Base-by-base conservation (phyloP, 2,797 vertebrate species). In the Peromyscus nudipes region DNA sequence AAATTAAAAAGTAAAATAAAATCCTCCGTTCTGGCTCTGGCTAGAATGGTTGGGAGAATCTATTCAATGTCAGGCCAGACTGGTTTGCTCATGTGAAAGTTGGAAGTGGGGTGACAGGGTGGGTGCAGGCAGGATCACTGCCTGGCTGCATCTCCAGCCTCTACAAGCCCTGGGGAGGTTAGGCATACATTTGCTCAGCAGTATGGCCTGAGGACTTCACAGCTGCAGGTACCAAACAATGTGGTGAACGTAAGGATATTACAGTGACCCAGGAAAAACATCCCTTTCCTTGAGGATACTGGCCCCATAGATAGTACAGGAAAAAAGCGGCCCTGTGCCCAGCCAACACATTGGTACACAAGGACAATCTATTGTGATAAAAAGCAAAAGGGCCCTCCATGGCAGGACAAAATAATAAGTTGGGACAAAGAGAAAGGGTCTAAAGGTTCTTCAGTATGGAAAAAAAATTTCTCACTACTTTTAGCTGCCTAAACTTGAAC, bases 261-360 rank as follows among this genome's bases (percentile, higher is more conserved):
- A 92, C 1, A 23, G 13, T 79, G 40, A 92, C 23, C 10, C 31
- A 89, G 88, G 73, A 62, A 13, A 84, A 73, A 17, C 65, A 65
- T 57, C 40, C 34, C 16, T 31, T 9, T 83, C 86, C n/a, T 86
- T 60, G 81, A 92, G 65, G 46, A 94, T 43, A 57, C 55, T 49
- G 55, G 40, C 82, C 17, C 40, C 49, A 17, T 31, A 64, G 79
- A 76, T 8, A 92, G 25, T 87, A 81, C 3, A 94, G 34, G 73
- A 27, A 88, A 23, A 94, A 95, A 91, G 81, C 25, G 57, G 21
- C 37, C 46, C 94, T 90, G 95, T 62, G 82, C 79, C 37, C 79
- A 93, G 64, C 46, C 77, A 92, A 95, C 23, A 4, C 6, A 10
- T 14, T 81, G 37, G 21, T 80, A 64, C 21, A 87, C 89, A 95